Percentiles rank a stretch among this genome's conserved stretches.
These are phyloP conservation scores for Tinamus major DNA, from an alignment of 2,797 vertebrate species.

Conservation along the genomic window DNA sequence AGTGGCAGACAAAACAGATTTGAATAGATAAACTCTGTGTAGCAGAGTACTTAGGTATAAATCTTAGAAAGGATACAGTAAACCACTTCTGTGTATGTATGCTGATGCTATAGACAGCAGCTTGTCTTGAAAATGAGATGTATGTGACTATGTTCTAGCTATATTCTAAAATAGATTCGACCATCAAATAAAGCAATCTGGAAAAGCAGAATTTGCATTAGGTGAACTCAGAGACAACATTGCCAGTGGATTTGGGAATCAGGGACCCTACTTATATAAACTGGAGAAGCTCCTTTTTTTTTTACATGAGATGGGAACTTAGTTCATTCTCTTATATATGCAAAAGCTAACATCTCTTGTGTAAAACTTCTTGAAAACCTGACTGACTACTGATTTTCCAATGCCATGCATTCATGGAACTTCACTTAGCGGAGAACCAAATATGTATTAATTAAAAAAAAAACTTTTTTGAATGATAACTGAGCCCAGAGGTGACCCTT, in stretches of 20 bases:
- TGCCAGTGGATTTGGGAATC: not conserved
- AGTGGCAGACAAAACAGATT: constrained; percentile 3
- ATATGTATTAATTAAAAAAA: constrained; percentile 21
- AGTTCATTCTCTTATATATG: not conserved
- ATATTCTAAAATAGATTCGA: not conserved
- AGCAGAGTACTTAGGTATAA: not conserved
- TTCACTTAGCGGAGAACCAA: constrained; percentile 47
- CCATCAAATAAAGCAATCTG: not conserved
- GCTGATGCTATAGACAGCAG: not conserved
- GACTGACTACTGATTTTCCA: not conserved
- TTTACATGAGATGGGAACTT: not conserved
- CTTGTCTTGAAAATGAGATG: not conserved
- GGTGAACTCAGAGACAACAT: not conserved
- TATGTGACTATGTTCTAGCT: not conserved
- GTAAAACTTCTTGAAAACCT: not conserved
- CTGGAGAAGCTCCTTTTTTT: not conserved
- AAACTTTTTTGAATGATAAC: constrained; percentile 65
- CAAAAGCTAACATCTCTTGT: not conserved
- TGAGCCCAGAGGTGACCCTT: constrained; percentile 69
- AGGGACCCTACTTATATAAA: not conserved
- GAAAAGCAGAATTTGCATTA: not conserved
- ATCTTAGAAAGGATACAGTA: not conserved
- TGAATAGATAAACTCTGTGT: not conserved
- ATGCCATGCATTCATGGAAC: constrained; percentile 28
- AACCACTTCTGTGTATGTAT: not conserved